Percentiles rank a stretch among this genome's conserved stretches.
Evolutionary conservation across 2,113 vertebrate genomes (phyloP).

Genomic region (Choloepus hoffmanni): DNA sequence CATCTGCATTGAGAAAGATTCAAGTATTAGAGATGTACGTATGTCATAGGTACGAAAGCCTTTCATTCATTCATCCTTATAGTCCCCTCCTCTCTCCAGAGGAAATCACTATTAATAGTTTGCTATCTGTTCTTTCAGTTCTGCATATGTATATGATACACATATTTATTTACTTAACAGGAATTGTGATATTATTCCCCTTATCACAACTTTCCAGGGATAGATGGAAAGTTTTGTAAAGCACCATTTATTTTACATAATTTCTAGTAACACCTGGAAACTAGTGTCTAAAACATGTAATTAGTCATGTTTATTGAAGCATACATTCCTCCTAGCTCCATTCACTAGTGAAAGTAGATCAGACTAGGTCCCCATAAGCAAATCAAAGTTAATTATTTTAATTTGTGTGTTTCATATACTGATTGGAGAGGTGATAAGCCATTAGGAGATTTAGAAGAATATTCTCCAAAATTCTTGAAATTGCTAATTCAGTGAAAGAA

Average conservation of each 20-base stretch:
- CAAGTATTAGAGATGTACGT: not conserved
- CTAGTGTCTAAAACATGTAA: not conserved
- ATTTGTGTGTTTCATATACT: constrained; percentile 30
- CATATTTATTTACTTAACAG: not conserved
- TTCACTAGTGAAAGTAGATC: not conserved
- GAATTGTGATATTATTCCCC: not conserved
- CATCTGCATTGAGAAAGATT: not conserved
- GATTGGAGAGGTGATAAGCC: constrained; percentile 18
- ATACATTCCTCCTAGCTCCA: not conserved
- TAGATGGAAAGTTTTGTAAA: not conserved
- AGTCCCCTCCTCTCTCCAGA: not conserved
- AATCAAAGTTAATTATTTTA: constrained; percentile 26
- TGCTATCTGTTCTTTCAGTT: not conserved
- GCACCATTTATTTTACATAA: not conserved
- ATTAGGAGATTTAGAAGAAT: constrained; percentile 51
- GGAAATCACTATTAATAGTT: not conserved
- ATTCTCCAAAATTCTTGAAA: constrained; percentile 68
- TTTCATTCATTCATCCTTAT: rapidly evolving
- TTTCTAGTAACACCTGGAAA: not conserved
- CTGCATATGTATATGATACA: not conserved
- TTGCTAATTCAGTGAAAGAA: constrained; percentile 58
- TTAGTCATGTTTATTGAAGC: not conserved
- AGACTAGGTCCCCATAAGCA: not conserved
- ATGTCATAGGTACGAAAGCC: not conserved
- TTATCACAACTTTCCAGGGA: not conserved